These are phyloP conservation scores for Leptocoma aspasia DNA, from an alignment of 2,113 vertebrate species.

Conservation along the genomic window DNA sequence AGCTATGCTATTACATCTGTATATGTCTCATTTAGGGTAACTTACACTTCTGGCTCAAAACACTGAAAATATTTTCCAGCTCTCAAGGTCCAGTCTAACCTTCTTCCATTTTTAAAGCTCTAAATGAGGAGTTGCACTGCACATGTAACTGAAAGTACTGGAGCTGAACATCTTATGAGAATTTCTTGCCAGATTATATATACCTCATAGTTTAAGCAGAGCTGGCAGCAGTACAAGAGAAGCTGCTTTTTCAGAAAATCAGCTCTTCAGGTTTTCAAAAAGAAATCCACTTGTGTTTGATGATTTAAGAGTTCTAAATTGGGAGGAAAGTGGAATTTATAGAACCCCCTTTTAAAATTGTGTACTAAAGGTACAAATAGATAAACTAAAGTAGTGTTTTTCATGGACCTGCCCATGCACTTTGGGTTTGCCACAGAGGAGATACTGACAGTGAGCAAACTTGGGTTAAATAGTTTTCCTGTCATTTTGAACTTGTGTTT, in stretches of 20 bases:
- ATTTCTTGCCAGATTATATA: conserved; percentile 57
- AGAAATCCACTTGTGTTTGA: neutral
- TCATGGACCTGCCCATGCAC: neutral
- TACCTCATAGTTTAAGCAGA: conserved; percentile 37
- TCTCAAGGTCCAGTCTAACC: conserved; percentile 55
- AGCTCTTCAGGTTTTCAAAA: neutral
- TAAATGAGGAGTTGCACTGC: conserved; percentile 58
- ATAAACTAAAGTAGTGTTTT: neutral
- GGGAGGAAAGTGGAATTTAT: neutral
- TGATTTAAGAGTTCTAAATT: neutral
- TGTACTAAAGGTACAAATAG: neutral
- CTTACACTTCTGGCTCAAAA: conserved; percentile 59
- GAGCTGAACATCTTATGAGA: conserved; percentile 52
- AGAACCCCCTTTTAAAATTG: neutral
- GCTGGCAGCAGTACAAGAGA: conserved; percentile 30
- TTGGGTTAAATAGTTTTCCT: neutral
- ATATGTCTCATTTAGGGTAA: conserved; percentile 64
- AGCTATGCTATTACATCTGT: conserved; percentile 61
- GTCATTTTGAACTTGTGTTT: neutral
- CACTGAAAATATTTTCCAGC: conserved; percentile 54
- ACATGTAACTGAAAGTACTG: conserved; percentile 52
- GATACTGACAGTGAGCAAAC: neutral
- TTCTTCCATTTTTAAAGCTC: conserved; percentile 61
- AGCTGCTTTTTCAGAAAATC: conserved; percentile 49
- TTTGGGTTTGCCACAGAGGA: neutral